phyloP scores from a whole-genome alignment of 2,888 invertebrate species.

The Drosophila incognita region DNA sequence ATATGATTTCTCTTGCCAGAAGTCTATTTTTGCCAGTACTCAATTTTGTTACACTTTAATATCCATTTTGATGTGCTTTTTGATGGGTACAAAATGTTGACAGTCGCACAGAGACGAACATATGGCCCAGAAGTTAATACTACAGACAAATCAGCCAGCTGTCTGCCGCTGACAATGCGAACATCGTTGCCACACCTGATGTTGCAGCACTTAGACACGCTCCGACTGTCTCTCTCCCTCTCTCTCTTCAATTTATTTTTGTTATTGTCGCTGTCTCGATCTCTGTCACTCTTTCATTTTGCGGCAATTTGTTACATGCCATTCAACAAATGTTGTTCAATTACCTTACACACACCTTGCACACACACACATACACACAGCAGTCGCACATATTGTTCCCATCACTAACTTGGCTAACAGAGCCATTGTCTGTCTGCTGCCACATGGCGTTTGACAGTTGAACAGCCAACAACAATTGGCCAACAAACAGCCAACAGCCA shows the following conservation, averaged over 20 bases:
- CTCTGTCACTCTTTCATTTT: slow-evolving; percentile 9
- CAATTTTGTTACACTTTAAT: not conserved
- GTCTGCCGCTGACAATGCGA: slow-evolving; percentile 49
- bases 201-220: slow-evolving; percentile 20
- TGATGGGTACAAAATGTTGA: slow-evolving; percentile 23
- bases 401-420: slow-evolving; percentile 47
- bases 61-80: not conserved
- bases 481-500: slow-evolving; percentile 1
- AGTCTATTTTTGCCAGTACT: not conserved
- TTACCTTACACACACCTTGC: slow-evolving; percentile 52
- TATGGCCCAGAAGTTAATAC: slow-evolving; percentile 45
- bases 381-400: slow-evolving; percentile 42
- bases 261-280: not conserved
- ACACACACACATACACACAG: slow-evolving; percentile 10
- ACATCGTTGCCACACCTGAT: slow-evolving; percentile 37
- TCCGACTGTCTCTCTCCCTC: not conserved
- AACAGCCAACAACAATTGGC: slow-evolving; percentile 4
- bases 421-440: slow-evolving; percentile 49
- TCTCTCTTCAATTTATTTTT: not conserved
- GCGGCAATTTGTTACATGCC: slow-evolving; percentile 73
- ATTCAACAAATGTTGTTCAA: slow-evolving; percentile 82
- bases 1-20: not conserved
- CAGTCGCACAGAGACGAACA: slow-evolving; percentile 24
- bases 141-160: slow-evolving; percentile 44
- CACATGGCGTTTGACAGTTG: slow-evolving; percentile 68